These are phyloP conservation scores for Sialia sialis DNA, from an alignment of 2,113 vertebrate genomes.

Conservation along the genomic window DNA sequence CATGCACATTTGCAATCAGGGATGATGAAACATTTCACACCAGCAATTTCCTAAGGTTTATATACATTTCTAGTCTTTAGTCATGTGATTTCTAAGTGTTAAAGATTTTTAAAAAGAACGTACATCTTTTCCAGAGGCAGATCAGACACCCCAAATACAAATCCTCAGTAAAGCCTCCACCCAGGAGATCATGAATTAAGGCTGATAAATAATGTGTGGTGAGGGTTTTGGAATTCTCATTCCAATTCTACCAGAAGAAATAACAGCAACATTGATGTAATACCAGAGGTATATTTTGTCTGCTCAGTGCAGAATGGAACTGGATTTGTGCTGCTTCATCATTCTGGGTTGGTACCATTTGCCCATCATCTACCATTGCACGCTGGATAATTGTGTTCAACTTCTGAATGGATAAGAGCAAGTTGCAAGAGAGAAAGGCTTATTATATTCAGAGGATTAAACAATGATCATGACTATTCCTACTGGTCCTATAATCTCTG, in stretches of 20 bases:
- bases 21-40: neutral
- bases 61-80: neutral
- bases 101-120: neutral
- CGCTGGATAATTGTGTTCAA: neutral
- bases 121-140: neutral
- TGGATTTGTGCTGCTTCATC: neutral
- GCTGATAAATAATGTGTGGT: neutral
- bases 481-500: neutral
- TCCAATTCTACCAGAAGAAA: neutral
- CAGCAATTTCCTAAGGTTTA: neutral
- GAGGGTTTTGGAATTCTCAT: neutral
- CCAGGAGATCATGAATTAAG: neutral
- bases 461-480: neutral
- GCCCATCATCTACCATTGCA: neutral
- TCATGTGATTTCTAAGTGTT: neutral
- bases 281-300: neutral
- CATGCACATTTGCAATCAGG: neutral
- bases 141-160: neutral
- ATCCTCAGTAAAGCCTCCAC: neutral
- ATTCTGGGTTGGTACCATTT: neutral
- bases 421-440: neutral
- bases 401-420: neutral
- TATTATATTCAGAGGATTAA: constrained; percentile 11
- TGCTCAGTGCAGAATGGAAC: neutral
- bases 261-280: neutral